Base-by-base conservation (phyloP, 2,113 vertebrate species). In the Anseranas semipalmata region DNA sequence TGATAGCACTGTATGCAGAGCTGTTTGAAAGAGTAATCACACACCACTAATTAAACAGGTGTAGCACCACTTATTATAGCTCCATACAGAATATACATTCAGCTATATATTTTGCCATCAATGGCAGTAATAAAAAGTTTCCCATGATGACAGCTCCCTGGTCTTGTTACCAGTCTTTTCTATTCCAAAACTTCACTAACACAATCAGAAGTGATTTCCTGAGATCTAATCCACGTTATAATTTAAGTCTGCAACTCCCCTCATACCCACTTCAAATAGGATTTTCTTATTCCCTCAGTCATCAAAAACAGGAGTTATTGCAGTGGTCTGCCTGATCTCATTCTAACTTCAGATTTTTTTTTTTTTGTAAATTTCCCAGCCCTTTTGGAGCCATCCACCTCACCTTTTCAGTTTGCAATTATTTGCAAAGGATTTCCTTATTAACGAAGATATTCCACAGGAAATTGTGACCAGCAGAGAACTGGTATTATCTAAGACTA, bases 391-490 rank as follows among this genome's bases (percentile, higher is more conserved):
- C 8, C 15, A 41, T 35, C 5, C 8, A 17, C 7, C 7, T 1
- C 0, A 14, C 32, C 6, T 35, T 56, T 22, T 11, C 35, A 17
- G 10, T 33, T 71, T 50, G 15, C 4, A 72, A 28, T 4, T 7
- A 46, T 16, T 16, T 41, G 12, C 5, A 28, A 32, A 43, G 25
- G 1, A 15, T 0, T 1, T 66, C 10, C 50, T 20, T 35, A 33
- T 18, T 37, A 70, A 30, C 11, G 10, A 79, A 73, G 6, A 15
- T 13, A 80, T 0, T 58, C 15, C 0, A 0, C 15, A 33, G 12
- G 4, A 50, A 4, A 7, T 5, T 39, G 19, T 20, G 5, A 39
- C 24, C 56, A 77, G 15, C 50, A 63, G 0, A 39, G n/a, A 2
- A 10, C 6, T 63, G 12, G 4, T 9, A 59, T 15, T 72, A 62